phyloP scores from a whole-genome alignment of 2,113 vertebrate genomes.

The Bungarus multicinctus region DNA sequence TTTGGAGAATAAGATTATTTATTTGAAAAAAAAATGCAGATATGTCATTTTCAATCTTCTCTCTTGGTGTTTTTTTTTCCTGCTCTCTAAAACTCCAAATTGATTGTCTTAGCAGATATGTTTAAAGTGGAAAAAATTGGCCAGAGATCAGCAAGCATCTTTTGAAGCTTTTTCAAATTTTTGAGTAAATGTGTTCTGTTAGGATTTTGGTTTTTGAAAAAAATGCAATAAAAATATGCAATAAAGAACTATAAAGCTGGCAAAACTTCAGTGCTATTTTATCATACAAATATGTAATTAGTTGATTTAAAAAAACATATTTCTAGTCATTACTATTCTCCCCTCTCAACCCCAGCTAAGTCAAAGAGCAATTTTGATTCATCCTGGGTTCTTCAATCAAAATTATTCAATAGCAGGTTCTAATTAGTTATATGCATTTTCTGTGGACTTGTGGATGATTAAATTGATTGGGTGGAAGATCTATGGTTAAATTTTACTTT shows the following conservation, averaged over 20 bases:
- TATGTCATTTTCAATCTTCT: not conserved
- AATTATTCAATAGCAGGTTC: slow-evolving; percentile 12
- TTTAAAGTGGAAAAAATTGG: not conserved
- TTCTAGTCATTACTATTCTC: slow-evolving; percentile 35
- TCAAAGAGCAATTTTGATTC: slow-evolving; percentile 39
- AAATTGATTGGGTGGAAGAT: not conserved
- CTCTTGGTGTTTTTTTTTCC: not conserved
- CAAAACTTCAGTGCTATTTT: slow-evolving; percentile 43
- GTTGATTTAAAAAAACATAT: slow-evolving; percentile 12
- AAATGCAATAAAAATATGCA: slow-evolving; percentile 34
- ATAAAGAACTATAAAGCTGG: slow-evolving; percentile 51
- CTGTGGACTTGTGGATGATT: not conserved
- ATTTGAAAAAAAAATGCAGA: not conserved
- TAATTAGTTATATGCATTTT: accelerated
- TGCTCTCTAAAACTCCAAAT: not conserved
- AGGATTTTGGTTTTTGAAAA: slow-evolving; percentile 55
- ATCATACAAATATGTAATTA: slow-evolving; percentile 58
- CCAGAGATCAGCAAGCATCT: slow-evolving; percentile 29
- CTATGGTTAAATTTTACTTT: not conserved
- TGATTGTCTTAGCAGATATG: not conserved
- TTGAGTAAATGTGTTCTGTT: slow-evolving; percentile 49
- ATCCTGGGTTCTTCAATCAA: not conserved
- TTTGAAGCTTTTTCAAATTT: slow-evolving; percentile 51
- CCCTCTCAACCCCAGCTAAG: not conserved
- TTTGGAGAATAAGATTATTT: not conserved